These are phyloP conservation scores for Aphidius gifuensis DNA, from an alignment of 1,140 invertebrate genomes.

Conservation along the genomic window DNA sequence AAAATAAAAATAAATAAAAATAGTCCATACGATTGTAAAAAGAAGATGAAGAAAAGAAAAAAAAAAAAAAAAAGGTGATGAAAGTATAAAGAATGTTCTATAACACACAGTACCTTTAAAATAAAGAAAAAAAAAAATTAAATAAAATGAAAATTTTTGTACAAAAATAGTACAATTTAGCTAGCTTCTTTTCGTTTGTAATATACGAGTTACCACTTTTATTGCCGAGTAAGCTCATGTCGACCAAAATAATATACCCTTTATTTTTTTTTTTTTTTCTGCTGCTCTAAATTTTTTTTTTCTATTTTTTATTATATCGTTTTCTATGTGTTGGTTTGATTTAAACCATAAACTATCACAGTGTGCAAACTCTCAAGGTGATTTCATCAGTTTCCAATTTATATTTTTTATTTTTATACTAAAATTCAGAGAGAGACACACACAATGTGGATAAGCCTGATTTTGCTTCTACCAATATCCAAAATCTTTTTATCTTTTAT, in stretches of 20 bases:
- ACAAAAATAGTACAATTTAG: not conserved
- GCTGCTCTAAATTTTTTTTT: not conserved
- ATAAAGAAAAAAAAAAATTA: no score
- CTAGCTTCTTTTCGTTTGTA: slow-evolving; percentile 9
- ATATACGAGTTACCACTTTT: slow-evolving; percentile 22
- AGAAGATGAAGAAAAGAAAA: no score
- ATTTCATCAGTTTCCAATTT: no score
- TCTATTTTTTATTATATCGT: not conserved
- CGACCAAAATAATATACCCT: not conserved
- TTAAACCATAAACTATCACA: no score
- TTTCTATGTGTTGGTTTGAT: no score
- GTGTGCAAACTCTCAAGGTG: no score
- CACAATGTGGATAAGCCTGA: slow-evolving; percentile 14
- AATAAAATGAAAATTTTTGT: not conserved
- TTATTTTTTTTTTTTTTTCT: not conserved
- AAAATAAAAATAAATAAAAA: no score
- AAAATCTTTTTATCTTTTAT: slow-evolving; percentile 1
- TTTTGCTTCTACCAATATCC: not conserved
- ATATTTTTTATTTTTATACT: no score
- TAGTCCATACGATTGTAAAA: no score
- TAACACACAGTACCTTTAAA: no score
- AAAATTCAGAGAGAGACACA: slow-evolving; percentile 14
- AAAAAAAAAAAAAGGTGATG: no score
- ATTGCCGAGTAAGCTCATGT: slow-evolving; percentile 22
- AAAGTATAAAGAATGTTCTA: no score